phyloP scores from a whole-genome alignment of 2,113 vertebrate genomes.

The Lathamus discolor region DNA sequence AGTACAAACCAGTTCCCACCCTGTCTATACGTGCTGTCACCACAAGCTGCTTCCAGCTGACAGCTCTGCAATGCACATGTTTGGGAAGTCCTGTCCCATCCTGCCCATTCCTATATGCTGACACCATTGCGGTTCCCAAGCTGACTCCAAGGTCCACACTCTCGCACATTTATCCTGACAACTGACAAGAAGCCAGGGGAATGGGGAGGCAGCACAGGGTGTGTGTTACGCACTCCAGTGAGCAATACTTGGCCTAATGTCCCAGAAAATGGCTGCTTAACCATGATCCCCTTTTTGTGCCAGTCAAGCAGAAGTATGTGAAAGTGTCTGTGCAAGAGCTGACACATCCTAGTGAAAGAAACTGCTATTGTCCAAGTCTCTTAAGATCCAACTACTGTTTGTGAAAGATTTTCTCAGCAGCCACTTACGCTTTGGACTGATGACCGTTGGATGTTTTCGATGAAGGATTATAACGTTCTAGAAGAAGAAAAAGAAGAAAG shows the following conservation, averaged over 20 bases:
- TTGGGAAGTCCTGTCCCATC: background rate
- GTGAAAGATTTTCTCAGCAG: background rate
- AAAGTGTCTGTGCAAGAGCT: background rate
- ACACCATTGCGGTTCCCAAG: background rate
- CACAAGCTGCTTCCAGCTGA: background rate
- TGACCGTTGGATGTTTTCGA: conserved; percentile 90
- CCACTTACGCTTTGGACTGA: conserved; percentile 87
- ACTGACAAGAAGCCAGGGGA: background rate
- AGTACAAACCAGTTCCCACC: background rate
- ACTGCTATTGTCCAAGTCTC: background rate
- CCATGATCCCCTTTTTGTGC: background rate
- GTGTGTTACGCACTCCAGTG: background rate
- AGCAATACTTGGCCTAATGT: background rate
- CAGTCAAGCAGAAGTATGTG: background rate
- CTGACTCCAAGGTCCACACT: background rate
- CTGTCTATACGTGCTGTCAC: background rate
- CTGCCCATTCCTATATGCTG: background rate
- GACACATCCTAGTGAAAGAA: background rate
- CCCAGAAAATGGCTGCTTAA: background rate
- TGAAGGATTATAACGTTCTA: conserved; percentile 88
- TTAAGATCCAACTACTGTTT: accelerated
- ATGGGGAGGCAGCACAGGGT: background rate
- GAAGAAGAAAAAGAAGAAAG: background rate
- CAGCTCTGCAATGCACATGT: background rate
- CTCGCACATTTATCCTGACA: background rate